These are phyloP conservation scores for Chrysopa pallens DNA, from an alignment of 1,140 invertebrate species.

Conservation along the genomic window DNA sequence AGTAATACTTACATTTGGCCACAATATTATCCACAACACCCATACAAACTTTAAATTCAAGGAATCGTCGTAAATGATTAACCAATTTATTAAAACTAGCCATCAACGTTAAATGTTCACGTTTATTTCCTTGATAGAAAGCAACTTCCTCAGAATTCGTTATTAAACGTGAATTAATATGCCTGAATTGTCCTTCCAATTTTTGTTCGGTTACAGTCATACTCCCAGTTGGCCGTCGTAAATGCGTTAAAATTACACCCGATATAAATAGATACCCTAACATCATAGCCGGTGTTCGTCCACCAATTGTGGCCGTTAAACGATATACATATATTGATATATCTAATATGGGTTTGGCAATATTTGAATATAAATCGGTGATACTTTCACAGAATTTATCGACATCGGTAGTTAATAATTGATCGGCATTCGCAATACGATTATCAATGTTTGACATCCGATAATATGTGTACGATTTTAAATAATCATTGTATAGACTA, in stretches of 20 bases:
- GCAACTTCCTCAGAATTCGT: constrained; percentile 97
- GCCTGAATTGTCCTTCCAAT: constrained; percentile 93
- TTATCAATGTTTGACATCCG: constrained; percentile 93
- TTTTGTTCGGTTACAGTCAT: constrained; percentile 90
- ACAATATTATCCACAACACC: constrained; percentile 92
- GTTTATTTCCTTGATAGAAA: constrained; percentile 84
- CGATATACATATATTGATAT: constrained; percentile 87
- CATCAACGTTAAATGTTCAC: constrained; percentile 76
- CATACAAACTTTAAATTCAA: constrained; percentile 83
- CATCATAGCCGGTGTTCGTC: constrained; percentile 66
- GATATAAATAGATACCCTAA: constrained; percentile 70
- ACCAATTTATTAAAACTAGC: constrained; percentile 82
- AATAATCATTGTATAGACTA: constrained; percentile 78
- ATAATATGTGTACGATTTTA: constrained; percentile 88
- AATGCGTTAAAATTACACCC: constrained; percentile 57
- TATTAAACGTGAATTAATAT: constrained; percentile 88
- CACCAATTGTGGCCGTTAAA: constrained; percentile 69
- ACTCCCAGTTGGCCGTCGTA: constrained; percentile 68
- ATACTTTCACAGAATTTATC: constrained; percentile 94
- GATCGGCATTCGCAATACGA: constrained; percentile 89
- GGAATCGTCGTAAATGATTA: constrained; percentile 71
- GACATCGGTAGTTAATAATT: constrained; percentile 88
- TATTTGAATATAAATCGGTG: constrained; percentile 89
- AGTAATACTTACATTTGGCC: constrained; percentile 70
- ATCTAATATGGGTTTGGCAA: constrained; percentile 92